Percentiles rank a stretch among this genome's conserved stretches.
Conservation (phyloP, 2,888 invertebrate species). For the Agonopterix arenella region DNA sequence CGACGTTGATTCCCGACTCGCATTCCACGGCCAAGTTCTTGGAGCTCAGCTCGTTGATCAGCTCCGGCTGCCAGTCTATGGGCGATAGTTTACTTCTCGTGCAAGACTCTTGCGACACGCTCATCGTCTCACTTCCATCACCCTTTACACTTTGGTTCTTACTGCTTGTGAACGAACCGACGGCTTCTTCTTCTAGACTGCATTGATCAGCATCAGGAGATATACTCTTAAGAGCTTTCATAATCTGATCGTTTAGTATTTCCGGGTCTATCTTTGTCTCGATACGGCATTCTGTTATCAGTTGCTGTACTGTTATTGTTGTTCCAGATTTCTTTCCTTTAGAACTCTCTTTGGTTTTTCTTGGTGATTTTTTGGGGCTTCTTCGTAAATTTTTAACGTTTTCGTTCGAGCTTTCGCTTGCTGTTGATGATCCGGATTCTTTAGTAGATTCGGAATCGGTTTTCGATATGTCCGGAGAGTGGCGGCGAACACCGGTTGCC, state of each 20-base stretch:
- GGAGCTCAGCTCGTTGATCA: constrained; percentile 16
- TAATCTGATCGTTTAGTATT: constrained; percentile 17
- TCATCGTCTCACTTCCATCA: background rate
- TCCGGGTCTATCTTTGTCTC: constrained; percentile 14
- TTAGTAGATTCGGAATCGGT: no score
- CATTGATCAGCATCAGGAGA: constrained; percentile 7
- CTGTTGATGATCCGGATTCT: no score
- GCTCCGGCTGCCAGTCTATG: constrained; percentile 27
- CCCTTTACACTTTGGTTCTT: background rate
- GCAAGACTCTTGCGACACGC: constrained; percentile 1
- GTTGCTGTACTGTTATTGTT: constrained; percentile 31
- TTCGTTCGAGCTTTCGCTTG: no score
- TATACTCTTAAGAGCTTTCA: constrained; percentile 11
- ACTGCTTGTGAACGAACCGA: constrained; percentile 37
- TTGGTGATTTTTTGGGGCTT: constrained; percentile 10
- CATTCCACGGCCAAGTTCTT: constrained; percentile 19
- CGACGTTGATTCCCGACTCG: constrained; percentile 27
- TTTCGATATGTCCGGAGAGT: no score
- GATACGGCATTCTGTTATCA: constrained; percentile 30
- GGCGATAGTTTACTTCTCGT: background rate
- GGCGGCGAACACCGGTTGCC: background rate
- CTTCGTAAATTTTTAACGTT: no score
- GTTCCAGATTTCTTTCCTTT: constrained; percentile 14
- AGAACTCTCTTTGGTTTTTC: constrained; percentile 7
- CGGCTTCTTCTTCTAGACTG: constrained; percentile 20